Evolutionary conservation across 2,797 vertebrate species (phyloP).

Genomic region (Sarcophilus harrisii): DNA sequence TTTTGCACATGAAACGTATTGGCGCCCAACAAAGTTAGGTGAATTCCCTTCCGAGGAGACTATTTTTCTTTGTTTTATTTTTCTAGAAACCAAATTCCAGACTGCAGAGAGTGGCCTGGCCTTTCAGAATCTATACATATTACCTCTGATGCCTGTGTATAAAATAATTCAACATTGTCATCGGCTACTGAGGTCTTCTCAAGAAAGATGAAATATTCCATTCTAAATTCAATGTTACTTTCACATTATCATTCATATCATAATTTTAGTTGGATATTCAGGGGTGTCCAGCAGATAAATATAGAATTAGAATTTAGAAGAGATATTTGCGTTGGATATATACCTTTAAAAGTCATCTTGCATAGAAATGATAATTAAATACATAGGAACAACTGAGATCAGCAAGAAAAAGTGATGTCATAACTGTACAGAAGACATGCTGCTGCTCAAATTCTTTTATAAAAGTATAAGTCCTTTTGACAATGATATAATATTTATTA

Average conservation of each 20-base stretch:
- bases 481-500: constrained; percentile 24
- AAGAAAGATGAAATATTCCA: not conserved
- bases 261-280: not conserved
- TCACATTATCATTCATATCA: not conserved
- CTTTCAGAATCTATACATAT: not conserved
- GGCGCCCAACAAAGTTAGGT: not conserved
- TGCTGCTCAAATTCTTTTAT: not conserved
- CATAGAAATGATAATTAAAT: not conserved
- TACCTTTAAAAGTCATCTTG: not conserved
- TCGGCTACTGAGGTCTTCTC: not conserved
- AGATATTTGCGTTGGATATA: not conserved
- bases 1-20: not conserved
- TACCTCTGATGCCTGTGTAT: not conserved
- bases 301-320: not conserved
- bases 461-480: not conserved
- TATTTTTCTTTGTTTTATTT: not conserved
- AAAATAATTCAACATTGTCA: not conserved
- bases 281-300: not conserved
- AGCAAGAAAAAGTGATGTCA: not conserved
- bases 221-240: not conserved
- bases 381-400: not conserved
- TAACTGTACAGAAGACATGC: not conserved
- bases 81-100: not conserved
- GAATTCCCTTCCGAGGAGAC: not conserved
- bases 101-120: no score